Base-by-base conservation (phyloP, 2,888 invertebrate species). In the Antheraea assamensis region DNA sequence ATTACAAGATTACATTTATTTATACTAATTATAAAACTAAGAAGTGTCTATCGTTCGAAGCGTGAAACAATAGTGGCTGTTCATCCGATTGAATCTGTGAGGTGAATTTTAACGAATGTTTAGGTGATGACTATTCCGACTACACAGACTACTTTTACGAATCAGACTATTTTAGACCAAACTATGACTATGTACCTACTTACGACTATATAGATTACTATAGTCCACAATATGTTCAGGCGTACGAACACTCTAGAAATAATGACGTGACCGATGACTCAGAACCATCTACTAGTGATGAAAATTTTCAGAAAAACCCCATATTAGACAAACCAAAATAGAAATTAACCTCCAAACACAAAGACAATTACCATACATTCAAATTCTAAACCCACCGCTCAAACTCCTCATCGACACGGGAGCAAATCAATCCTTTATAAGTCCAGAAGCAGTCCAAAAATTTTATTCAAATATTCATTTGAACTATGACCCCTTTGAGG, bases 381-480 rank as follows among this genome's bases (percentile, higher is more conserved):
- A 80, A n/a, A 80, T 81, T 15, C 0, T 24, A 0, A 72, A 80
- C 2, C 82, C 80, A 3, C 81, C 80, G 17, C 30, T 81, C 10
- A 81, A 78, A 35, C 31, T 82, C 7, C 68, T 82, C 7, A 78
- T 82, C n/a, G 81, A 81, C 27, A 80, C 79, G 0, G 80, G 79
- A 0, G 78, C 80, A 1, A 81, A 80, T n/a, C 78, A 78, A 72
- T 81, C 79, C 0, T 81, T 83, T 70, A 76, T 80, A 3, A 81
- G 79, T 47, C 81, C 82, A 0, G 78, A 78, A 27, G 75, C 77
- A 0, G 78, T 80, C 4, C 42, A 78, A 13, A 74, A 24, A 19
- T 80, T 61, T 74, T 80, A 71, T 71, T 21, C 27, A 0, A 1
- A 79, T 21, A 17, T 73, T 47, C 74, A 76, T 0, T 71, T 72